These are phyloP conservation scores for Heliconius hermathena DNA, from an alignment of 1,140 invertebrate genomes.

Conservation along the genomic window DNA sequence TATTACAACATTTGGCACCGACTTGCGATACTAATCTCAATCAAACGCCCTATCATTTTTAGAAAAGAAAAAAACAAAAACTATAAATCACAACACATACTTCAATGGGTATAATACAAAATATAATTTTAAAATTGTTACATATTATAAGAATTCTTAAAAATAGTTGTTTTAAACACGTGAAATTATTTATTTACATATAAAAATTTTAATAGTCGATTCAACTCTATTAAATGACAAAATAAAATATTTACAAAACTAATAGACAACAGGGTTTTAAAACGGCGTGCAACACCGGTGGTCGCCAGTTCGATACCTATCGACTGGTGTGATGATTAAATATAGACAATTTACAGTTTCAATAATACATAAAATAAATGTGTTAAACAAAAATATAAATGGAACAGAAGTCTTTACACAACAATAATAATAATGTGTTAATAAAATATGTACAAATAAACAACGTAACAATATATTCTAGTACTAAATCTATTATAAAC, in stretches of 20 bases:
- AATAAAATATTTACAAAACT: constrained; percentile 54
- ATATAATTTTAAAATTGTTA: neutral
- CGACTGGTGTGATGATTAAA: constrained; percentile 23
- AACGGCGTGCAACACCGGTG: neutral
- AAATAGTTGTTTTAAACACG: neutral
- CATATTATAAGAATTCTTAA: neutral
- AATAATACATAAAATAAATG: constrained; percentile 36
- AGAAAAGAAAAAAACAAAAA: neutral
- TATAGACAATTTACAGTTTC: constrained; percentile 28
- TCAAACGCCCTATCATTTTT: neutral
- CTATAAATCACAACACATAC: neutral
- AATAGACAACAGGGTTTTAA: neutral
- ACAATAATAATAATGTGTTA: constrained; percentile 59
- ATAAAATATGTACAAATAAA: constrained; percentile 71
- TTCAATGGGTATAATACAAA: neutral
- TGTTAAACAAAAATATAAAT: constrained; percentile 54
- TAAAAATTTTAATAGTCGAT: neutral
- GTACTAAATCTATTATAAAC: constrained; percentile 15
- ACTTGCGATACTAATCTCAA: constrained; percentile 7
- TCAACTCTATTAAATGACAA: neutral
- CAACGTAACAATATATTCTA: constrained; percentile 38
- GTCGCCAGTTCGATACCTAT: neutral
- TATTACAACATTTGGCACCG: constrained; percentile 55
- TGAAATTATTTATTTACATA: constrained; percentile 1
- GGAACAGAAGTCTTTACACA: constrained; percentile 71